Base-by-base conservation (phyloP, 2,888 invertebrate species). In the Pseudococcus viburni region DNA sequence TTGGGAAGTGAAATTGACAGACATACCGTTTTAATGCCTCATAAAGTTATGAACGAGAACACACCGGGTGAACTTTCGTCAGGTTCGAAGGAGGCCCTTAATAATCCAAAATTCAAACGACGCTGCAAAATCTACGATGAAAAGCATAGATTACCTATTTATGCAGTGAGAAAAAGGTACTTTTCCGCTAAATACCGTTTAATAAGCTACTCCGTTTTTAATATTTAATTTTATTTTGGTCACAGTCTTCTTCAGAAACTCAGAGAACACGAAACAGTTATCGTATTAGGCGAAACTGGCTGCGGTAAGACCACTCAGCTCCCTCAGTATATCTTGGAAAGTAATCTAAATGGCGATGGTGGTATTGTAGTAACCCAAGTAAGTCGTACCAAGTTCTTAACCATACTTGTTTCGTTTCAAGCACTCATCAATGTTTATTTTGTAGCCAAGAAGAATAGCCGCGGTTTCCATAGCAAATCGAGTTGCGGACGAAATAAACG, bases 271-370 rank as follows among this genome's bases (percentile, higher is more conserved):
- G 93, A 94, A 55, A 96, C 96, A 9, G 92, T 96, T 90, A 95
- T 99, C 90, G 93, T 99, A 39, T 95, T 99, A 91, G 98, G 98
- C 26, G 99, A 99, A 92, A 99, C 99, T 0, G 99, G 98, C 0
- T 96, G 97, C 92, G 99, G 99, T 0, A 99, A 99, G 93, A 98
- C 98, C 4, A 99, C 99, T 0, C 99, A 99, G 92, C 96, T 99
- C 90, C 99, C 99, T 0, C 98, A 98, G 92, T 94, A 95, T 90
- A 93, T 98, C 51, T 93, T 95, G 90, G 94, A 95, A 87, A 94
- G 94, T n/a, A 94, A 95, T 11, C 91, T 96, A 86, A 94, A 95
- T 88, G 94, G 94, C 80, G 92, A 93, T 88, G 95, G 94, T 17
- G 93, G 94, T 89, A 96, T 98, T 90, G 96, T 94, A 0, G 93